These are phyloP conservation scores for Chaetura pelagica DNA, from an alignment of 2,113 vertebrate genomes.

Conservation along the genomic window DNA sequence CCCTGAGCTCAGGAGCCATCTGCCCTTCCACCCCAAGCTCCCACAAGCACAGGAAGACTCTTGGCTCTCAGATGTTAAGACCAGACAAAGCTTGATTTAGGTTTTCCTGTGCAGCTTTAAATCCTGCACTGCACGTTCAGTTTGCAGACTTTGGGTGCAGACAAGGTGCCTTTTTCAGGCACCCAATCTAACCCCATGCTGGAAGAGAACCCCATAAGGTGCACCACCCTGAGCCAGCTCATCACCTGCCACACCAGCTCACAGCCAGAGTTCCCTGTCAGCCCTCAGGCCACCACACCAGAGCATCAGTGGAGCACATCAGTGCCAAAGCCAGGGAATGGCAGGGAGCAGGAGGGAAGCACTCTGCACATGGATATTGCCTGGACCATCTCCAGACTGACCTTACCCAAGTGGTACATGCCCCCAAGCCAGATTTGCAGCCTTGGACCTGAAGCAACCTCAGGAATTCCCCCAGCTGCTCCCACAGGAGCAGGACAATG, in stretches of 20 bases:
- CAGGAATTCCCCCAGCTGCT: too few species aligned
- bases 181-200: neutral
- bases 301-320: neutral
- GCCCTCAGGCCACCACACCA: neutral
- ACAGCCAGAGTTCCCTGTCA: neutral
- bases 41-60: neutral
- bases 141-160: neutral
- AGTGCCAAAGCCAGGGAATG: neutral
- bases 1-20: neutral
- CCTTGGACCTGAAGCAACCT: neutral
- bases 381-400: too few species aligned
- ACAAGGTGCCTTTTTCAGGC: neutral
- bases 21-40: neutral
- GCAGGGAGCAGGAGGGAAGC: neutral
- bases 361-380: rapidly evolving
- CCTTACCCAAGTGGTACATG: neutral
- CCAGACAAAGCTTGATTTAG: neutral
- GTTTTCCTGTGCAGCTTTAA: neutral
- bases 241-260: neutral
- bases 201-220: neutral
- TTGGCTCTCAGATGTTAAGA: neutral
- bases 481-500: neutral
- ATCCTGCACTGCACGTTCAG: neutral
- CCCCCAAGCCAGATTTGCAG: neutral
- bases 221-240: neutral